A percentile compares a stretch with the other conserved stretches of the same genome.
Evolutionary conservation across 2,113 vertebrate species (phyloP).

Genomic region (Carassius carassius): DNA sequence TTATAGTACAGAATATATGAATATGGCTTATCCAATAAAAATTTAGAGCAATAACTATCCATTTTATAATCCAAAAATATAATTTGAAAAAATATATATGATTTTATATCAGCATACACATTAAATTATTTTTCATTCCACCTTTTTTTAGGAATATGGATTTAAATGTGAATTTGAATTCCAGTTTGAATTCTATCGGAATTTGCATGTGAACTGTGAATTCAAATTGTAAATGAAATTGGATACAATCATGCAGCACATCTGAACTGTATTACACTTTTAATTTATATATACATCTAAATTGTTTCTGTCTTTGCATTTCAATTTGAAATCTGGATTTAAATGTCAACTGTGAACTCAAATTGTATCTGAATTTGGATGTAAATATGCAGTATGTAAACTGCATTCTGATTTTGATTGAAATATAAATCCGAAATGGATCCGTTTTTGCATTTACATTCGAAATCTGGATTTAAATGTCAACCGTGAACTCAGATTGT

Average conservation of each 20-base stretch:
- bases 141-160: not conserved
- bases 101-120: not conserved
- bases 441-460: not conserved
- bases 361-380: not conserved
- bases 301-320: not conserved
- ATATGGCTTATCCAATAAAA: not conserved
- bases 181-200: not conserved
- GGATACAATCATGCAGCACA: not conserved
- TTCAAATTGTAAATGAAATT: not conserved
- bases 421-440: not conserved
- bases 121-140: not conserved
- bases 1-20: not conserved
- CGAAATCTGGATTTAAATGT: not conserved
- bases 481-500: not conserved
- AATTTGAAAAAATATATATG: not conserved
- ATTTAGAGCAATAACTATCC: not conserved
- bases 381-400: not conserved
- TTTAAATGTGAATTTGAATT: not conserved
- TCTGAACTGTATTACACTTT: not conserved
- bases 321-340: not conserved
- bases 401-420: not conserved
- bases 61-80: not conserved
- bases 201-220: not conserved
- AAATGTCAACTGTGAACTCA: not conserved
- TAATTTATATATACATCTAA: not conserved